A percentile compares a stretch with the other conserved stretches of the same genome.
Conservation (phyloP, 2,113 vertebrate genomes). For the Cryptomyrus ogoouensis region DNA sequence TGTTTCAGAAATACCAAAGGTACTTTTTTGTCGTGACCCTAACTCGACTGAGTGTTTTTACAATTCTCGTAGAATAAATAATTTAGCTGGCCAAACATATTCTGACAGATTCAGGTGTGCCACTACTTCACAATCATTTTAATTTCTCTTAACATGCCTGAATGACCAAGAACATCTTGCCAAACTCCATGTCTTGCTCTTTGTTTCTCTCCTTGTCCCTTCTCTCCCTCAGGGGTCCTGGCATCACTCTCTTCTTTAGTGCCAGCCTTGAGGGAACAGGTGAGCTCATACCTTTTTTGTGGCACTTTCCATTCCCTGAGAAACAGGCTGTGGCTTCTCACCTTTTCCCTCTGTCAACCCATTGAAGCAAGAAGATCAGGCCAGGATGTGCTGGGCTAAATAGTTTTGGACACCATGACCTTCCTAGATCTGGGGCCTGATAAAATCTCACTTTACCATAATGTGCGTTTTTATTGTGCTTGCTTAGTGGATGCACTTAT, state of each 20-base stretch:
- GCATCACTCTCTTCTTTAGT: constrained; percentile 61
- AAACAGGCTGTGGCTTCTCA: neutral
- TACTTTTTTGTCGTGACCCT: neutral
- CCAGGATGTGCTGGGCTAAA: neutral
- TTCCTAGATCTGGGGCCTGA: neutral
- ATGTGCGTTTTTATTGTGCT: neutral
- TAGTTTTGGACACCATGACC: neutral
- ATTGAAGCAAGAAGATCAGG: neutral
- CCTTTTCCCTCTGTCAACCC: neutral
- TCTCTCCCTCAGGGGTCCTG: constrained; percentile 54
- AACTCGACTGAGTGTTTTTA: neutral
- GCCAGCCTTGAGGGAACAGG: constrained; percentile 54
- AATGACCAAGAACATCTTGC: neutral
- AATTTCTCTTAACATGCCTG: neutral
- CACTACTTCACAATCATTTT: neutral
- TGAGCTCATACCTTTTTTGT: constrained; percentile 27
- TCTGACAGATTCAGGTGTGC: neutral
- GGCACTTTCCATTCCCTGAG: neutral
- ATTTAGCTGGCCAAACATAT: neutral
- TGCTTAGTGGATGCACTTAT: neutral
- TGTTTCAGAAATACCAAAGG: neutral
- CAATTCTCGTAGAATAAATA: neutral
- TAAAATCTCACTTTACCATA: constrained; percentile 2
- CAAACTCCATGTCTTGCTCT: neutral
- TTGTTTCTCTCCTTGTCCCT: neutral